phyloP scores from a whole-genome alignment of 2,797 vertebrate species.

The Lepidocolaptes lacrymiger region DNA sequence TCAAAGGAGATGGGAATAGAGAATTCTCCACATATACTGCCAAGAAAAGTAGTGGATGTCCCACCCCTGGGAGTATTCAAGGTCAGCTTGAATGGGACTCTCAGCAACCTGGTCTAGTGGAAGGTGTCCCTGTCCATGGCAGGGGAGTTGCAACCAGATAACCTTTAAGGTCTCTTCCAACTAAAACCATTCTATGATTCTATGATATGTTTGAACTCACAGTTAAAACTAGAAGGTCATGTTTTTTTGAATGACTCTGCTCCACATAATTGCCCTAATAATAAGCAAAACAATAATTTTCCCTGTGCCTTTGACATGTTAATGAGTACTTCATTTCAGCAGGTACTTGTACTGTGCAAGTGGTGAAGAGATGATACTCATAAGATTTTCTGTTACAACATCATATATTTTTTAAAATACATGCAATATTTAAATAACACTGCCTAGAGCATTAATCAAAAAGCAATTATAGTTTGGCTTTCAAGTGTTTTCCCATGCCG shows the following conservation, averaged over 20 bases:
- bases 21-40: not conserved
- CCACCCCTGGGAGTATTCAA: not conserved
- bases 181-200: not conserved
- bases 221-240: not conserved
- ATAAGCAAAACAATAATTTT: not conserved
- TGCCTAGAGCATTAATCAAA: not conserved
- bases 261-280: not conserved
- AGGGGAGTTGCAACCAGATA: not conserved
- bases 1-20: not conserved
- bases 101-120: not conserved
- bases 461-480: not conserved
- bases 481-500: not conserved
- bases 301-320: not conserved
- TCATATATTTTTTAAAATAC: not conserved
- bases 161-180: not conserved
- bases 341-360: not conserved
- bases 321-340: not conserved
- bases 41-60: not conserved
- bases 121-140: not conserved
- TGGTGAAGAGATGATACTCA: not conserved
- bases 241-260: not conserved
- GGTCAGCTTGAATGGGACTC: not conserved
- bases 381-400: not conserved
- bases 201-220: not conserved
- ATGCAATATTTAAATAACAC: not conserved